phyloP scores from a whole-genome alignment of 2,888 invertebrate species.

The Rotaria sp. region DNA sequence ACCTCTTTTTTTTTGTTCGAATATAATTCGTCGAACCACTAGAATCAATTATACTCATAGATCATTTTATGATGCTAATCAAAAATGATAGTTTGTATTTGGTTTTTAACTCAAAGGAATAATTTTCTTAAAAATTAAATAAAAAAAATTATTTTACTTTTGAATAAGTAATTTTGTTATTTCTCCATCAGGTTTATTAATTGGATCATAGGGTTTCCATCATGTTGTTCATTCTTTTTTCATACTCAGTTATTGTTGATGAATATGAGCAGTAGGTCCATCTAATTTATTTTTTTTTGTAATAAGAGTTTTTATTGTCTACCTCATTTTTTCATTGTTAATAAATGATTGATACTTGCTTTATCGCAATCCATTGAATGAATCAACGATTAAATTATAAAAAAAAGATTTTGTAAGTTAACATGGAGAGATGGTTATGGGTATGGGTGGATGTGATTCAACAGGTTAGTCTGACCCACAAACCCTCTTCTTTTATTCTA shows the following conservation, averaged over 20 bases:
- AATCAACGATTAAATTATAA: no score
- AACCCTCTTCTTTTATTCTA: no score
- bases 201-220: not conserved
- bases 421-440: no score
- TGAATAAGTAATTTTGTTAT: not conserved
- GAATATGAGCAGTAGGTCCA: conserved; percentile 74
- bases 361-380: conserved; percentile 89
- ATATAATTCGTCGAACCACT: conserved; percentile 74
- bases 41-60: conserved; percentile 83
- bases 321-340: conserved; percentile 46
- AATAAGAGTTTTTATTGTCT: not conserved
- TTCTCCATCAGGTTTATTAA: conserved; percentile 21
- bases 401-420: no score
- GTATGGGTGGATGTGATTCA: no score
- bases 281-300: conserved; percentile 56
- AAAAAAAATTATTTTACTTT: not conserved
- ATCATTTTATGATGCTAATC: conserved; percentile 89
- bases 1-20: conserved; percentile 32
- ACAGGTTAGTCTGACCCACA: no score
- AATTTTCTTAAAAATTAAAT: not conserved
- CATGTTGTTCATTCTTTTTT: conserved; percentile 36
- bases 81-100: conserved; percentile 78
- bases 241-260: conserved; percentile 74
- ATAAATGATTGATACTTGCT: conserved; percentile 33
- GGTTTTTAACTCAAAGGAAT: conserved; percentile 64